These are phyloP conservation scores for Takifugu flavidus DNA, from an alignment of 2,113 vertebrate species.

Conservation along the genomic window DNA sequence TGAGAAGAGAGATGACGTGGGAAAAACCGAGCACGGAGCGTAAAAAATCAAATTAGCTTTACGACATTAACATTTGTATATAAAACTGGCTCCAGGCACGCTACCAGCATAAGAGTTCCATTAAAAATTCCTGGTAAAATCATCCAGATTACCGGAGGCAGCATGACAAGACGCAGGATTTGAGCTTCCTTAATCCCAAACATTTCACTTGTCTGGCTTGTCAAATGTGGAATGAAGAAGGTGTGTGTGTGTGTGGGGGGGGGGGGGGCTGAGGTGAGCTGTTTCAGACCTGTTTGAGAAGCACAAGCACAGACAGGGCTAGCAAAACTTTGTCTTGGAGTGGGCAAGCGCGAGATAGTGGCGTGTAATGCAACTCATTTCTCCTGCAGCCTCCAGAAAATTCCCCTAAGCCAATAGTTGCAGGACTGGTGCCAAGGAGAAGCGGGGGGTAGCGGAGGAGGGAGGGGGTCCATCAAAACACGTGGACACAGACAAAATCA, in stretches of 20 bases:
- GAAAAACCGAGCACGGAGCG: too few relatives aligned
- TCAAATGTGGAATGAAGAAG: slow-evolving; percentile 28
- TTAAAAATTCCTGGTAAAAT: slow-evolving; percentile 18
- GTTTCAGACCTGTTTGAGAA: slow-evolving; percentile 34
- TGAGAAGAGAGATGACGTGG: too few relatives aligned
- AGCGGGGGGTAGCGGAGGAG: slow-evolving; percentile 4
- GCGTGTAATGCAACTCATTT: slow-evolving; percentile 22
- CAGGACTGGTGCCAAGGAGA: slow-evolving; percentile 19
- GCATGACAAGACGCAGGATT: slow-evolving; percentile 20
- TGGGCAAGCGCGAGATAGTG: slow-evolving; percentile 17
- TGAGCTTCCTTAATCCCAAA: slow-evolving; percentile 27
- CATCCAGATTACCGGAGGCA: slow-evolving; percentile 15
- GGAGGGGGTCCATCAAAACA: slow-evolving; percentile 21
- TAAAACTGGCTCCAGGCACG: slow-evolving; percentile 9
- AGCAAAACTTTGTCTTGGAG: slow-evolving; percentile 23
- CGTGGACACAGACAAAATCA: slow-evolving; percentile 8
- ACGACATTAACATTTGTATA: neutral
- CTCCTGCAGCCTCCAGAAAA: slow-evolving; percentile 32
- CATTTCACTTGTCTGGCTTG: slow-evolving; percentile 30
- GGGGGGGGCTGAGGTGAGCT: slow-evolving; percentile 17
- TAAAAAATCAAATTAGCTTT: too few relatives aligned
- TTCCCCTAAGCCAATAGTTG: slow-evolving; percentile 31
- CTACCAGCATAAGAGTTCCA: slow-evolving; percentile 2
- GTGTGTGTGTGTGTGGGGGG: neutral
- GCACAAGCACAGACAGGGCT: slow-evolving; percentile 30